Base-by-base conservation (phyloP, 2,888 invertebrate species). In the Labia minor region DNA sequence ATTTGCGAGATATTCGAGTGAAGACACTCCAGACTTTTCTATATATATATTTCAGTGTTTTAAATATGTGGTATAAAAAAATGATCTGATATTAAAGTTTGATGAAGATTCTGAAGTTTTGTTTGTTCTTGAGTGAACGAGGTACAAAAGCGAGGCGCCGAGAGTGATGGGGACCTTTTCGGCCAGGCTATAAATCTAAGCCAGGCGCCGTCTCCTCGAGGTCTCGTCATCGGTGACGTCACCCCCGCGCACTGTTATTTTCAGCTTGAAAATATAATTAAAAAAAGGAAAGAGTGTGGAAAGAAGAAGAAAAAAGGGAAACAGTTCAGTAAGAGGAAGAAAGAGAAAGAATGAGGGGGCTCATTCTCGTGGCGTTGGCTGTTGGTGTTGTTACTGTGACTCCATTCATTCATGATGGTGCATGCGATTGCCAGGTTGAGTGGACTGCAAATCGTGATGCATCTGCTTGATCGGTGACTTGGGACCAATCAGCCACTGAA, bases 221-320 rank as follows among this genome's bases (percentile, higher is more conserved):
- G 26, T 26, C 49, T 49, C 49, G 49, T 49, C 49, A 49, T 49
- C n/a, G 49, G 16, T 49, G 49, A 49, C 49, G 49, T 49, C 49
- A 49, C 49, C 16, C 49, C 49, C 49, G 49, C 49, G 6, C 3
- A 8, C 49, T 49, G 49, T 49, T 49, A 49, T 49, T 49, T 49
- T 49, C 49, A 49, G 49, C 49, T 49, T 49, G 49, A 49, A 49
- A 49, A 49, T 49, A 49, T 49, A 49, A 16, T 49, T 49, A 49
- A 49, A 49, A 49, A 49, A 49, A 49, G 16, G 16, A 4, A 49
- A 49, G 14, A 33, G 33, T 8, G 33, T 33, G 16, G 49, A 49
- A 26, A 49, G 49, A 33, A 49, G 49, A 49, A 49, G 49, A 14
- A 49, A 49, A 33, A 49, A 49, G 49, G 49, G 49, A 49, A 49